Percentiles rank a stretch among this genome's conserved stretches.
Conservation (phyloP, 1,140 invertebrate species). For the Drosophila repletoides region DNA sequence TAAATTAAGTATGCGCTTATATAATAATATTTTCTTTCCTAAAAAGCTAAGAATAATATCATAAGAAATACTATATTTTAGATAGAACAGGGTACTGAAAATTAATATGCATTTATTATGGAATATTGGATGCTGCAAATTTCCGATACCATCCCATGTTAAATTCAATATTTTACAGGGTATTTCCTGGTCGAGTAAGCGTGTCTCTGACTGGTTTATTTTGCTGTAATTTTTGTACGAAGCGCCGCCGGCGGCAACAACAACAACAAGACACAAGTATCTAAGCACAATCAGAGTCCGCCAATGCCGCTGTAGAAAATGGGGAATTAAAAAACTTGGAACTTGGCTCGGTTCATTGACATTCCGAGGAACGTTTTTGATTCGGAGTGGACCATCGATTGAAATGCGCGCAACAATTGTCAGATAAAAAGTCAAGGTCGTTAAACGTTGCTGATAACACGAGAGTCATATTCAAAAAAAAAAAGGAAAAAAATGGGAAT, state of each 20-base stretch:
- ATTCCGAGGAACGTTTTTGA: constrained; percentile 22
- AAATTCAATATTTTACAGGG: constrained; percentile 1
- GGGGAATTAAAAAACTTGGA: neutral
- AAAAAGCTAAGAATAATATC: too few species aligned
- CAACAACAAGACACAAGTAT: constrained; percentile 7
- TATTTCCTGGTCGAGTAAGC: neutral
- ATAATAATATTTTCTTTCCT: too few species aligned
- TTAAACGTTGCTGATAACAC: constrained; percentile 36
- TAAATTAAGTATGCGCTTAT: too few species aligned
- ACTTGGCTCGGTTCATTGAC: constrained; percentile 35
- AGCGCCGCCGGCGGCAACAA: constrained; percentile 5
- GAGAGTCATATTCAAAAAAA: neutral
- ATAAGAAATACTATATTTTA: too few species aligned
- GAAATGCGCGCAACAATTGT: constrained; percentile 49
- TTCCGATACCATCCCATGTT: too few species aligned
- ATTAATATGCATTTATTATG: too few species aligned
- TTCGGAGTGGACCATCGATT: constrained; percentile 46
- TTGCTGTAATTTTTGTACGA: neutral
- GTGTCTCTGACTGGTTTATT: neutral
- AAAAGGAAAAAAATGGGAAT: neutral
- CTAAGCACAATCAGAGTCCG: constrained; percentile 24
- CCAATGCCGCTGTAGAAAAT: constrained; percentile 8
- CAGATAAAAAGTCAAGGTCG: constrained; percentile 72
- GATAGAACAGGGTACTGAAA: too few species aligned
- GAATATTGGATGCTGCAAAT: too few species aligned